Evolutionary conservation across 2,888 invertebrate species (phyloP), one percentile per base, ranked within the genome.

Genomic region (Octonoba sinensis): DNA sequence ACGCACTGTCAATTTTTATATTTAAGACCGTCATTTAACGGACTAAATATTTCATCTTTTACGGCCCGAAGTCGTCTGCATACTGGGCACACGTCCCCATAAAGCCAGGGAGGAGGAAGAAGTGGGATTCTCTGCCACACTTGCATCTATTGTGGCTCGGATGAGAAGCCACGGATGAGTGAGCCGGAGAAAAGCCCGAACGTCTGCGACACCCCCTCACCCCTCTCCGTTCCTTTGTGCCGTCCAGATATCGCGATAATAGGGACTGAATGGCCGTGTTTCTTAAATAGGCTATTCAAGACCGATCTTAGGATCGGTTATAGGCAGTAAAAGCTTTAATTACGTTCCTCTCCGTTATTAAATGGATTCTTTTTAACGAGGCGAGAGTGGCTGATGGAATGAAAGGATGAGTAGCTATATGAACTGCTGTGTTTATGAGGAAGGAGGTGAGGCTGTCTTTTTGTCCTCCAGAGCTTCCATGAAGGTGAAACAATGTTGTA

Each of bases 31-130:
- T 81, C 73, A 81, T 69, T 81, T 73, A 81, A 60, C 73, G 60
- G 81, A 69, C 73, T 74, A 81, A 81, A 81, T 74, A 81, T 81
- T 81, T 81, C 81, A 81, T 81, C 81, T 74, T 81, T 81, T 74
- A 81, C 73, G 81, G 79, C 65, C 49, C 16, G 22, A 36, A 36
- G 11, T 36, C 36, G 36, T 36, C 36, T 36, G 36, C 36, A 36
- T 36, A n/a, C 20, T 8, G 54, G 54, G 54, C 54, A n/a, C 20
- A n/a, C 12, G 65, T 62, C 62, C 46, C 46, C 62, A 44, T 62
- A 13, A n/a, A n/a, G 44, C n/a, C 1, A 13, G 15, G 20, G 44
- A 44, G 62, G 15, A 20, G 57, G 62, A 44, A 62, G 44, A 44
- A n/a, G 36, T 36, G 36, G 36, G 36, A 36, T 36, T 36, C 36